Evolutionary conservation across 2,113 vertebrate genomes (phyloP).

Genomic region (Peromyscus maniculatus): DNA sequence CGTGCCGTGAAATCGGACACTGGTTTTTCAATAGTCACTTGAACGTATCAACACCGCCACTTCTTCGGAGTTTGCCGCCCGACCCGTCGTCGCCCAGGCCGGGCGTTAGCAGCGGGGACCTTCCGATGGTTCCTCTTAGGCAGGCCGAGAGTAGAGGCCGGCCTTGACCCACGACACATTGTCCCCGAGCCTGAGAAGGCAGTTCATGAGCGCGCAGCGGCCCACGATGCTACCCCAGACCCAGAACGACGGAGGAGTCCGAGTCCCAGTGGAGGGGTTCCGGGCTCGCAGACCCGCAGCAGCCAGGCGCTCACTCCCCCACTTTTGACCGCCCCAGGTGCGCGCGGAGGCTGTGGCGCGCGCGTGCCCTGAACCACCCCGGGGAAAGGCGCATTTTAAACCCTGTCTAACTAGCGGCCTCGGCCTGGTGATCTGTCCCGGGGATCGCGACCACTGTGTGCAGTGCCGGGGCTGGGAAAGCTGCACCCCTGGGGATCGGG

Average conservation of each 20-base stretch:
- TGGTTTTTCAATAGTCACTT: background rate
- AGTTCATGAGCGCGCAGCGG: background rate
- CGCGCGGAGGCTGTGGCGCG: background rate
- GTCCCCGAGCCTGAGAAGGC: background rate
- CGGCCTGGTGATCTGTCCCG: background rate
- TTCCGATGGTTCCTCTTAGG: background rate
- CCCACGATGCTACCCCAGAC: background rate
- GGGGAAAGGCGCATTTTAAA: background rate
- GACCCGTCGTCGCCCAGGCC: background rate
- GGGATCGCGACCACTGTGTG: background rate
- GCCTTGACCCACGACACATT: background rate
- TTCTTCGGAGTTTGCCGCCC: background rate
- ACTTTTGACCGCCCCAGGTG: background rate
- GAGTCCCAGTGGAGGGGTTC: background rate
- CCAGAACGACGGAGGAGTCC: background rate
- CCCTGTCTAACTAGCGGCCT: background rate
- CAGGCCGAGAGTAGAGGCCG: background rate
- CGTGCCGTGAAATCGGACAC: background rate
- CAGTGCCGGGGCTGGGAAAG: background rate
- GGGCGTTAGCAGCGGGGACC: background rate
- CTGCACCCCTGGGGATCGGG: background rate
- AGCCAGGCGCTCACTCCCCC: background rate
- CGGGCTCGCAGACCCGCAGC: background rate
- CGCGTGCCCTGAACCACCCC: background rate
- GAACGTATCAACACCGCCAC: background rate